Base-by-base conservation (phyloP, 2,113 vertebrate species). In the Leptobrachium ailaonicum region DNA sequence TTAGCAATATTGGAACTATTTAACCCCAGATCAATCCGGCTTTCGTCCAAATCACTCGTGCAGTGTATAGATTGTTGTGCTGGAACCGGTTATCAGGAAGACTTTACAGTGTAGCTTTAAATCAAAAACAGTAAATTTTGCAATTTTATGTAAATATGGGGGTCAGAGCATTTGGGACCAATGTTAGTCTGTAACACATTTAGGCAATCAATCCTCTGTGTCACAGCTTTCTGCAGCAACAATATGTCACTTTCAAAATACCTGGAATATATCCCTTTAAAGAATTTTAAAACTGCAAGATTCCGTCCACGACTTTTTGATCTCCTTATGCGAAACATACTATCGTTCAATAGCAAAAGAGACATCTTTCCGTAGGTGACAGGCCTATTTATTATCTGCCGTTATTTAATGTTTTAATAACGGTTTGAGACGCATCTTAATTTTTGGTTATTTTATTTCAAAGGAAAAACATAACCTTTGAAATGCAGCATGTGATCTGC, bases 251-350 rank as follows among this genome's bases (percentile, higher is more conserved):
- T 66, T 66, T 79, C 14, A 12, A n/a, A 73, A 41, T 79, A 79
- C 77, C 77, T 79, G 70, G 60, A 79, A 66, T 66, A 63, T 41
- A 56, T 66, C 20, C 20, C 73, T 56, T 12, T 20, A 40, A 20
- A 41, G 77, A 73, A 73, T 79, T 41, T 50, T 8, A 45, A 50
- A 32, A 50, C n/a, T 32, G 40, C 13, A 73, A 50, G 32, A 43
- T n/a, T 54, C 40, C 47, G 2, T 66, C 47, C 9, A 69, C 8
- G 50, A 50, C 72, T 64, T 72, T 80, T 80, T 80, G 78, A 80
- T 80, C 71, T 80, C 43, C 78, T 67, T 80, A 80, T 80, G 43
- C 2, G 42, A 73, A 80, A 80, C 78, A 79, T 73, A 80, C 53
- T 72, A 40, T 43, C 43, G n/a, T 63, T 66, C 62, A 10, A 41